Evolutionary conservation across 2,888 invertebrate genomes (phyloP).

Genomic region (Mythimna loreyi): DNA sequence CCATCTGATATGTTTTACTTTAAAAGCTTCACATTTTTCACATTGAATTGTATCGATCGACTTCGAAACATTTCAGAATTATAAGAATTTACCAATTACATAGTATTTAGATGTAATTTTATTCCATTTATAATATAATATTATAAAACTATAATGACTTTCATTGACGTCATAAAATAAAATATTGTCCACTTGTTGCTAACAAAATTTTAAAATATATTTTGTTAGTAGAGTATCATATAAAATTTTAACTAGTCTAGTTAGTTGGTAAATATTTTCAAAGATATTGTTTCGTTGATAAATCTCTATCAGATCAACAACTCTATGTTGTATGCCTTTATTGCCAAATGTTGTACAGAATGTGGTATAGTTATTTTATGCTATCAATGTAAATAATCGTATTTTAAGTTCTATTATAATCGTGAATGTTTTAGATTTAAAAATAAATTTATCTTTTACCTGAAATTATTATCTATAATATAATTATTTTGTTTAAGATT

Average conservation of each 20-base stretch:
- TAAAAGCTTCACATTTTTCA: conserved; percentile 62
- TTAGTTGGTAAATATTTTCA: conserved; percentile 63
- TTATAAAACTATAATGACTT: conserved; percentile 61
- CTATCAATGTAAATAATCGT: conserved; percentile 75
- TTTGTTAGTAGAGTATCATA: conserved; percentile 57
- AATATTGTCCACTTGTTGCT: conserved; percentile 71
- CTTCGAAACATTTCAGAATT: conserved; percentile 52
- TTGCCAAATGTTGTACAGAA: conserved; percentile 79
- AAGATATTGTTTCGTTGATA: conserved; percentile 62
- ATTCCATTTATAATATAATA: conserved; percentile 68
- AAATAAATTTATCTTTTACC: conserved; percentile 43
- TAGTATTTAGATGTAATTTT: conserved; percentile 70
- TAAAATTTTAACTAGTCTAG: conserved; percentile 62
- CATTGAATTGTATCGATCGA: conserved; percentile 39
- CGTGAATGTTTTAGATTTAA: conserved; percentile 51
- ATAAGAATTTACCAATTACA: conserved; percentile 68
- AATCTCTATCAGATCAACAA: conserved; percentile 61
- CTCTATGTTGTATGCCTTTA: conserved; percentile 60
- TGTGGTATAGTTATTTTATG: conserved; percentile 68
- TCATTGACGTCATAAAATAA: conserved; percentile 66
- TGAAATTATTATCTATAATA: conserved; percentile 43
- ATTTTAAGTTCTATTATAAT: conserved; percentile 59
- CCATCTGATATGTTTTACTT: conserved; percentile 58
- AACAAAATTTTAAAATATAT: conserved; percentile 55
- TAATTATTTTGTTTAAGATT: conserved; percentile 47